phyloP scores from a whole-genome alignment of 2,888 invertebrate species.

The Parasteatoda lunata region DNA sequence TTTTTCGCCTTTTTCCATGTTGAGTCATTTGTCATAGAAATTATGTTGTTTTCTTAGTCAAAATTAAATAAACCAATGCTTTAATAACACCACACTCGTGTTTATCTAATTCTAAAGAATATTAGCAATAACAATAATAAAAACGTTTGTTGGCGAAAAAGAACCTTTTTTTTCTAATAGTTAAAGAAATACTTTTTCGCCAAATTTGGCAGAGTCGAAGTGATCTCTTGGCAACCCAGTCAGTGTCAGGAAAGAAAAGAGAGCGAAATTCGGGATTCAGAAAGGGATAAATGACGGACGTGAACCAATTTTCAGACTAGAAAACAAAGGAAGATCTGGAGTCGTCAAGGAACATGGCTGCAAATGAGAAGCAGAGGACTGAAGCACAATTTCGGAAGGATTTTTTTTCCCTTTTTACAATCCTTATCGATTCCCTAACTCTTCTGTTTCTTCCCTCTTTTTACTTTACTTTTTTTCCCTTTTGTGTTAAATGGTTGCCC shows the following conservation, averaged over 20 bases:
- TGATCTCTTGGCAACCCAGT: slow-evolving; percentile 21
- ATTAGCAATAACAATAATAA: no score
- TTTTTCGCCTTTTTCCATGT: no score
- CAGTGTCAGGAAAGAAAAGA: neutral
- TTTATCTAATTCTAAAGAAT: no score
- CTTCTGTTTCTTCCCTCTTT: slow-evolving; percentile 9
- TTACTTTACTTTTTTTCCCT: slow-evolving; percentile 4
- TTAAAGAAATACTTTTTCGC: neutral
- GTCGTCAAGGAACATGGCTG: slow-evolving; percentile 34
- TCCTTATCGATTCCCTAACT: slow-evolving; percentile 55
- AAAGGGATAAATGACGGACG: slow-evolving; percentile 62
- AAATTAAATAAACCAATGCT: no score
- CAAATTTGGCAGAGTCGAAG: neutral
- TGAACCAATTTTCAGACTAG: slow-evolving; percentile 52
- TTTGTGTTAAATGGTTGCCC: slow-evolving; percentile 51
- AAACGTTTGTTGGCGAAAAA: no score
- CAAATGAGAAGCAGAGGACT: slow-evolving; percentile 34
- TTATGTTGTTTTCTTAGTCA: no score
- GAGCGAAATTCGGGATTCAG: slow-evolving; percentile 36
- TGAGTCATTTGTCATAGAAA: no score
- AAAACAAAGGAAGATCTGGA: slow-evolving; percentile 45
- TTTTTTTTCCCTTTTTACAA: slow-evolving; percentile 49
- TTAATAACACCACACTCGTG: no score
- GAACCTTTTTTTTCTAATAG: no score
- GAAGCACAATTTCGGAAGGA: slow-evolving; percentile 51